phyloP scores from a whole-genome alignment of 2,113 vertebrate species.

The Pseudorectes ferrugineus region DNA sequence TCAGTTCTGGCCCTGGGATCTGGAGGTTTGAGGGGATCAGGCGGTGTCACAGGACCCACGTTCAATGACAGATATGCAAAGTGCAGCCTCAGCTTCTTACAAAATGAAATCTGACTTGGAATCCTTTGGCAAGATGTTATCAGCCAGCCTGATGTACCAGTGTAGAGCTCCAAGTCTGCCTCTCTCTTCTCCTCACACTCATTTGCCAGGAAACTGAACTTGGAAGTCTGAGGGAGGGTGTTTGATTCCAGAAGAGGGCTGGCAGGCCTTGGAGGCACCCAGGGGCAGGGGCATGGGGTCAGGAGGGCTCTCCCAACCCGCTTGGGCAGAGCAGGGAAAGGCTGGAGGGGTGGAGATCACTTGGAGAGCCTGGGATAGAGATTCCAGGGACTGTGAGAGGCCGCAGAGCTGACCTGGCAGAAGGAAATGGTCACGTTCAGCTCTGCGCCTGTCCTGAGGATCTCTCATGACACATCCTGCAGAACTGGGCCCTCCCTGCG shows the following conservation, averaged over 20 bases:
- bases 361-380: background rate
- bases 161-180: background rate
- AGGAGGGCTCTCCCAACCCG: fast-evolving
- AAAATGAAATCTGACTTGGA: background rate
- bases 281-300: fast-evolving
- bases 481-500: background rate
- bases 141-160: background rate
- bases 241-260: fast-evolving
- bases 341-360: background rate
- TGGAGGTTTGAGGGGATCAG: background rate
- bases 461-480: background rate
- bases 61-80: background rate
- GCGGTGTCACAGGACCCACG: fast-evolving
- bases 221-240: fast-evolving
- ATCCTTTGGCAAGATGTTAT: background rate
- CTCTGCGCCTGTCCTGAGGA: background rate
- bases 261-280: background rate
- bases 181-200: background rate
- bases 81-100: background rate
- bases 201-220: no score
- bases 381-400: background rate
- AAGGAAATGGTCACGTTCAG: fast-evolving
- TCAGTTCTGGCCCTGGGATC: background rate
- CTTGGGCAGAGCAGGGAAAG: background rate
- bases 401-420: background rate